Percentiles rank a stretch among this genome's conserved stretches.
Conservation (phyloP, 2,888 invertebrate genomes). For the Yponomeuta cagnagella region DNA sequence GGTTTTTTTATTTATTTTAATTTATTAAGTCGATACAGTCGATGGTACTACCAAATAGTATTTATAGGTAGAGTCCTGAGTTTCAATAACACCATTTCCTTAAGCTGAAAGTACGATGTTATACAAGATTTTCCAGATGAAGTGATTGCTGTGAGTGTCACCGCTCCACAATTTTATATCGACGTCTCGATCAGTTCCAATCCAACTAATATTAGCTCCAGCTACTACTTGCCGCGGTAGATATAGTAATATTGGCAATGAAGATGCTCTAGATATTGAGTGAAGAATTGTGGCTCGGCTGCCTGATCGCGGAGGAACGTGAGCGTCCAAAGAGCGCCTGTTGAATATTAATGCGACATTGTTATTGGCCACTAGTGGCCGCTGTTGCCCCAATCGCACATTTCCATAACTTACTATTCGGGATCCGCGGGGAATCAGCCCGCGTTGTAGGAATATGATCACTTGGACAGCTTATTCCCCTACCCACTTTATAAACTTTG, state of each 20-base stretch:
- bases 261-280: conserved; percentile 14
- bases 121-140: background rate
- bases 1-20: too few species aligned
- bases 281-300: conserved; percentile 57
- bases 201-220: background rate
- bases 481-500: conserved; percentile 53
- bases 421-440: conserved; percentile 69
- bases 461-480: conserved; percentile 46
- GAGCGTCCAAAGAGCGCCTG: conserved; percentile 66
- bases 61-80: background rate
- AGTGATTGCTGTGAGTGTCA: background rate
- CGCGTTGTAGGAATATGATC: conserved; percentile 57
- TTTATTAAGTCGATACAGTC: too few species aligned
- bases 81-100: conserved; percentile 30
- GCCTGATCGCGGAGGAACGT: conserved; percentile 40
- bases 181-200: background rate
- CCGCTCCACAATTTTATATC: background rate
- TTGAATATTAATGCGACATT: conserved; percentile 76
- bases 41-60: too few species aligned
- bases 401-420: conserved; percentile 76
- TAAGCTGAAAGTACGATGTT: conserved; percentile 16
- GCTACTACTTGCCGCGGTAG: background rate
- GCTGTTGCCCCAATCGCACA: conserved; percentile 72
- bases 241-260: conserved; percentile 9
- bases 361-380: conserved; percentile 73